These are phyloP conservation scores for Eulemur coronatus DNA, from an alignment of 2,797 vertebrate species.

Conservation along the genomic window DNA sequence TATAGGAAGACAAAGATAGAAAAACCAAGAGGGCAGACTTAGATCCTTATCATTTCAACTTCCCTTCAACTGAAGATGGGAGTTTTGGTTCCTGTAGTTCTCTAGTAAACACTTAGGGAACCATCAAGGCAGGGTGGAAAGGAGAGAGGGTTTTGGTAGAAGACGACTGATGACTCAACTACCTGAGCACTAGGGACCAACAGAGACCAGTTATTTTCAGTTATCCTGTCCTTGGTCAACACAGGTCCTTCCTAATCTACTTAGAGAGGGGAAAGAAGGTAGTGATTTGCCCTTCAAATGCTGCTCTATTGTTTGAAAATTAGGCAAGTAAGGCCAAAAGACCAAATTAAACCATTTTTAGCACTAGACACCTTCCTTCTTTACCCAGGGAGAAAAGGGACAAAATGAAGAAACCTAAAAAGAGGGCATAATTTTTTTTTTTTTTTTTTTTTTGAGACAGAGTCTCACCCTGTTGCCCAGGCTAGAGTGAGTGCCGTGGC, in stretches of 20 bases:
- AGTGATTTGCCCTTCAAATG: slow-evolving; percentile 10
- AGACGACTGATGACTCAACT: neutral
- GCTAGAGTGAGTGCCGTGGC: too few relatives aligned
- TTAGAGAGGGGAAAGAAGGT: neutral
- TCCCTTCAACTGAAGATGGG: neutral
- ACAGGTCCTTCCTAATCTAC: neutral
- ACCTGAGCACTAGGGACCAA: neutral
- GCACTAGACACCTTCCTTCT: neutral
- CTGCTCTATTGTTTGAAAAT: slow-evolving; percentile 26
- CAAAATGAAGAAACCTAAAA: slow-evolving; percentile 2
- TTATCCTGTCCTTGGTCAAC: neutral
- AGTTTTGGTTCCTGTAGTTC: neutral
- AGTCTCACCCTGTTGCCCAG: too few relatives aligned
- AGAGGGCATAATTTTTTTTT: neutral
- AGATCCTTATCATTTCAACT: slow-evolving; percentile 40
- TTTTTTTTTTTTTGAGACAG: too few relatives aligned
- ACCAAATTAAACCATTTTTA: neutral
- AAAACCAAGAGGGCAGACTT: slow-evolving; percentile 64
- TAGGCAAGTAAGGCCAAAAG: neutral
- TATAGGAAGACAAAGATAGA: slow-evolving; percentile 81
- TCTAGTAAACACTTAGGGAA: neutral
- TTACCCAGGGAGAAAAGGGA: neutral
- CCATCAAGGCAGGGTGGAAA: neutral
- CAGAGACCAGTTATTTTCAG: neutral
- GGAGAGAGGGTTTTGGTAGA: neutral